phyloP scores from a whole-genome alignment of 2,797 vertebrate genomes.

The Sebastes kiyomatsui region DNA sequence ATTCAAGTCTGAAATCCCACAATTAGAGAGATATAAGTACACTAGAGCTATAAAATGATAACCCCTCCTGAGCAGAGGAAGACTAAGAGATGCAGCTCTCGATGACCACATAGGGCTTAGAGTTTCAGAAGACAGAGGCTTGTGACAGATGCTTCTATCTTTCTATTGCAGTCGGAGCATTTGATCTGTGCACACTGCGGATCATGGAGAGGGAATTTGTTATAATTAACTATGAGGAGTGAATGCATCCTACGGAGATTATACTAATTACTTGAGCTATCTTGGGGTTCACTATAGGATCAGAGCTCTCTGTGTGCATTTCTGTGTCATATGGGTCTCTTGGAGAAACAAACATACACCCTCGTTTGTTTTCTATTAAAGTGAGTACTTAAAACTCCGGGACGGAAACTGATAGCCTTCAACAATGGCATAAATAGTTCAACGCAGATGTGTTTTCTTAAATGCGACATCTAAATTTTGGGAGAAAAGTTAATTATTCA shows the following conservation, averaged over 20 bases:
- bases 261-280: conserved; percentile 73
- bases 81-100: conserved; percentile 30
- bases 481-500: neutral
- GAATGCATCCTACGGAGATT: conserved; percentile 71
- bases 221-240: conserved; percentile 75
- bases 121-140: conserved; percentile 27
- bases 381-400: neutral
- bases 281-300: conserved; percentile 65
- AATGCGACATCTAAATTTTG: neutral
- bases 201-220: conserved; percentile 57
- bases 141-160: conserved; percentile 55
- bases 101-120: conserved; percentile 54
- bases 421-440: neutral
- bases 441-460: neutral
- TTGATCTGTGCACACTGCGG: conserved; percentile 44
- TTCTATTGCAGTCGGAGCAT: conserved; percentile 48
- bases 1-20: conserved; percentile 57
- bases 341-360: conserved; percentile 42
- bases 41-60: conserved; percentile 38
- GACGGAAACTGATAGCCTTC: neutral
- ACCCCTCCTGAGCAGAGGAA: conserved; percentile 16
- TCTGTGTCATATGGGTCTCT: conserved; percentile 45
- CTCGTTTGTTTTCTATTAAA: conserved; percentile 31
- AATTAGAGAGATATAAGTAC: conserved; percentile 56
- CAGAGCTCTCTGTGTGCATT: conserved; percentile 46